phyloP scores from a whole-genome alignment of 2,797 vertebrate species.

The Propithecus perrieri region DNA sequence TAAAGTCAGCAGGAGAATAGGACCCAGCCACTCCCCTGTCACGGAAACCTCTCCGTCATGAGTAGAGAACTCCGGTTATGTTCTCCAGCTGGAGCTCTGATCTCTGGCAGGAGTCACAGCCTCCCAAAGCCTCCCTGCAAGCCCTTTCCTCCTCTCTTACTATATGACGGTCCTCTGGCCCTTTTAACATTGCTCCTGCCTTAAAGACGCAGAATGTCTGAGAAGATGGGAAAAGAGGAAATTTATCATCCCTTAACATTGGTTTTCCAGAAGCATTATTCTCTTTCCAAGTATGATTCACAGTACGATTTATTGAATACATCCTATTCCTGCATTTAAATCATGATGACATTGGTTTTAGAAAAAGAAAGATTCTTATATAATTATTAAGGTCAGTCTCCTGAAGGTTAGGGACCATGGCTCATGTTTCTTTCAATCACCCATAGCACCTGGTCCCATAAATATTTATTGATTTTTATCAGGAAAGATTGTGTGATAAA shows the following conservation, averaged over 20 bases:
- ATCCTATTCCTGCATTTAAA: conserved; percentile 38
- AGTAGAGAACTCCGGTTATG: conserved; percentile 32
- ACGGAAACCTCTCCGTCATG: neutral
- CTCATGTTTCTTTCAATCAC: conserved; percentile 50
- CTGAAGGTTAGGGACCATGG: neutral
- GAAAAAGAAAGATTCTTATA: neutral
- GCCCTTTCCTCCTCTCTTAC: neutral
- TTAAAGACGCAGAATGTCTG: neutral
- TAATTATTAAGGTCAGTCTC: conserved; percentile 33
- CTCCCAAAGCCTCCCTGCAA: neutral
- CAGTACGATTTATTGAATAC: conserved; percentile 36
- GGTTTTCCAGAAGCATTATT: conserved; percentile 49
- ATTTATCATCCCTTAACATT: neutral
- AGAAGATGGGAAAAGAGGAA: neutral
- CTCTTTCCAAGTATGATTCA: conserved; percentile 46
- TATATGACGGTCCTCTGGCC: neutral
- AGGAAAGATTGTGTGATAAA: neutral
- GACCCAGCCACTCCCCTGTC: conserved; percentile 25
- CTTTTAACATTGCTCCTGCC: neutral
- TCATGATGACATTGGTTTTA: conserved; percentile 38
- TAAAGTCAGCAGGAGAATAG: conserved; percentile 51
- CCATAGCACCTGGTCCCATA: neutral
- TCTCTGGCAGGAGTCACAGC: neutral
- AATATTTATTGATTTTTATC: conserved; percentile 43
- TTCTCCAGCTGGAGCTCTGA: conserved; percentile 3